Evolutionary conservation across 2,888 invertebrate species (phyloP).

Genomic region (Chrysomela aeneicollis): DNA sequence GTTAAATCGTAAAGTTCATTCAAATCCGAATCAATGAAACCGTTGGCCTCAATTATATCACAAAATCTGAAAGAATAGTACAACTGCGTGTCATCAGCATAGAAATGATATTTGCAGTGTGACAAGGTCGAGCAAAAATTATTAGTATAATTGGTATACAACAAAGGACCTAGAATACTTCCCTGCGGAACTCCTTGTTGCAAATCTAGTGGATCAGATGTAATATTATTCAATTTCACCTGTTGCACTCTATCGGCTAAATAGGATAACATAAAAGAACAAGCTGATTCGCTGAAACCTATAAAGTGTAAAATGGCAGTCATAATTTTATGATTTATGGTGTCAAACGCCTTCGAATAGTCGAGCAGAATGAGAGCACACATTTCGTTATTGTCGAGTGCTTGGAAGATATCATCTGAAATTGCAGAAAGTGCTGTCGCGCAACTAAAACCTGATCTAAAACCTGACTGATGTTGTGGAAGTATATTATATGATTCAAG

Average conservation of each 20-base stretch:
- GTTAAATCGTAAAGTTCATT: not conserved
- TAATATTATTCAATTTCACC: constrained; percentile 8
- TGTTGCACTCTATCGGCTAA: constrained; percentile 7
- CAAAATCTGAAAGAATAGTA: not conserved
- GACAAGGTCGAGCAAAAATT: not conserved
- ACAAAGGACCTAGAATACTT: constrained; percentile 18
- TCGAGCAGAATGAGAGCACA: constrained; percentile 1
- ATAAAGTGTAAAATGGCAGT: constrained; percentile 7
- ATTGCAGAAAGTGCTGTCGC: not conserved
- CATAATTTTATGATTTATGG: constrained; percentile 10
- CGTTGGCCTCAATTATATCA: not conserved
- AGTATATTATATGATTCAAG: constrained; percentile 5
- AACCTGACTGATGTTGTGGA: constrained; percentile 12
- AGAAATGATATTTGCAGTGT: not conserved
- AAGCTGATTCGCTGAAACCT: constrained; percentile 7
- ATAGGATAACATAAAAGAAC: not conserved
- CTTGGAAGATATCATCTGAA: not conserved
- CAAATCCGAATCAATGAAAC: not conserved
- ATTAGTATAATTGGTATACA: not conserved
- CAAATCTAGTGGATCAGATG: not conserved
- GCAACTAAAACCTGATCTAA: not conserved
- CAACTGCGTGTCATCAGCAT: not conserved
- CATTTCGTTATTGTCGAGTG: not conserved
- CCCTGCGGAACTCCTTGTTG: constrained; percentile 19
- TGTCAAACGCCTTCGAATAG: constrained; percentile 20